Base-by-base conservation (phyloP, 2,797 vertebrate genomes). In the Spheniscus humboldti region DNA sequence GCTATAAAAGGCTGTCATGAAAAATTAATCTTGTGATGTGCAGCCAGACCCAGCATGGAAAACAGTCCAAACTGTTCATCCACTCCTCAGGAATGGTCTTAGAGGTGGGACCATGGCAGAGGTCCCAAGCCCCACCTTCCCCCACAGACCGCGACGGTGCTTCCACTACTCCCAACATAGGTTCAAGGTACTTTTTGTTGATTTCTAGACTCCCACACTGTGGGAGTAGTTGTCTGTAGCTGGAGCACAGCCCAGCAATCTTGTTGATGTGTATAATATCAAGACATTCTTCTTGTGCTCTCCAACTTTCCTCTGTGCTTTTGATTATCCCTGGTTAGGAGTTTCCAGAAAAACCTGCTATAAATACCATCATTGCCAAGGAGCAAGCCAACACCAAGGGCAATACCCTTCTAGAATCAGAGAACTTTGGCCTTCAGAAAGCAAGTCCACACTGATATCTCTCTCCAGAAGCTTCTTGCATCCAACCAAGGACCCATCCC, bases 271-370 rank as follows among this genome's bases (percentile, higher is more conserved):
- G 33, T 62, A 3, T 24, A 52, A n/a, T 9, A 88, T 15, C 48
- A 56, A 50, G 81, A 60, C 60, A 23, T 55, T 59, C 12, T 72
- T 83, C 27, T 47, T 90, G 43, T 59, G 33, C 35, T 88, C 68
- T 91, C 74, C 68, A 77, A 9, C 80, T 74, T 93, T 27, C 37
- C 25, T 63, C 79, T 41, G 37, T 27, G 7, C 68, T 92, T 92
- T 88, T 57, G 25, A 45, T 73, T 73, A 63, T 67, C 72, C n/a
- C 52, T 64, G 25, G 23, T 41, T 75, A 57, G 62, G 83, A 75
- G 24, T 62, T 92, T 77, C 62, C 86, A 95, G 90, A 84, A 92
- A 91, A 94, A 62, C 8, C 35, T 91, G 56, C 84, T 92, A 71
- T 64, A 85, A 87, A 50, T 60, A 64, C 41, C 37, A 35, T 28